Base-by-base conservation (phyloP, 2,888 invertebrate genomes). In the Agapetus fuscipes region DNA sequence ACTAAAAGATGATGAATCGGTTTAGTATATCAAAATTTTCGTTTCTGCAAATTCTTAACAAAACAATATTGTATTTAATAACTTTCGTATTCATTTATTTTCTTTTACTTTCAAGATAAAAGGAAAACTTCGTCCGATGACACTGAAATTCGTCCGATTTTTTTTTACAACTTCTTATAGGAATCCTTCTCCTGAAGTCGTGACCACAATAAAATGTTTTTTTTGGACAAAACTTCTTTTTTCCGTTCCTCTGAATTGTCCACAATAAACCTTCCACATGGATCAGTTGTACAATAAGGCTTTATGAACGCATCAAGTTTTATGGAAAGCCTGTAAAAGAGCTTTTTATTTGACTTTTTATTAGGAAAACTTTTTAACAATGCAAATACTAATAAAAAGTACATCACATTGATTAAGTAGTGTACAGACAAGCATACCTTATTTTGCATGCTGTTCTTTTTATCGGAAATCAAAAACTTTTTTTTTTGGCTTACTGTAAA, bases 151-250 rank as follows among this genome's bases (percentile, higher is more conserved):
- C 38, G 37, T 37, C 29, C 43, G 32, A 41, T 39, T 45, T 46
- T 46, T 45, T 46, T 45, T 37, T 37, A 20, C 32, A 39, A 45
- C 39, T 42, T 42, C 20, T 42, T 39, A 42, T 39, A 38, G 37
- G 30, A 26, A 26, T 20, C 39, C 33, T n/a, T 17, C 41, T 28
- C 30, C 14, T 14, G 12, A 37, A 36, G 37, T 36, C 39, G 27
- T 17, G 11, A 31, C 41, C 34, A 45, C 41, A 45, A 41, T 37
- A 35, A 41, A 39, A 45, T 43, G 43, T 43, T 39, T 39, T 39
- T 39, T 39, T 34, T 12, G 28, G 31, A 29, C 35, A 27, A 9
- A 41, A 41, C 40, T 30, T 30, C 25, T 30, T 36, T 41, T 24
- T 36, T 27, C 36, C 32, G 28, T 41, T 34, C 33, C 31, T 32